Evolutionary conservation across 2,113 vertebrate genomes (phyloP).

Genomic region (Andinoacara biseriatus): DNA sequence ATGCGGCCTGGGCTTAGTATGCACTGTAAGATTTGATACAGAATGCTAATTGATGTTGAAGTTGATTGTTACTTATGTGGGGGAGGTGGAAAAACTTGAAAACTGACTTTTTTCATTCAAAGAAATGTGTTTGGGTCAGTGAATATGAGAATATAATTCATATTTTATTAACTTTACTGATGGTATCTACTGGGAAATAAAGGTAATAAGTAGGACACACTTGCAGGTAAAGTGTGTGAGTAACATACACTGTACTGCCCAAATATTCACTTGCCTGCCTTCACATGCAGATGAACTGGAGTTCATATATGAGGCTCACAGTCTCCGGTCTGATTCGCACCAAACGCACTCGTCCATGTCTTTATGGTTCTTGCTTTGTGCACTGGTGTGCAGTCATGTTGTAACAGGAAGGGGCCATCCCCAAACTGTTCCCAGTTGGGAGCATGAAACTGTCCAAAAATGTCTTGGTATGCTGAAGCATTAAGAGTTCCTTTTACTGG

Average conservation of each 20-base stretch:
- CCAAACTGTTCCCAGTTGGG: background rate
- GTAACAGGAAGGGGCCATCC: background rate
- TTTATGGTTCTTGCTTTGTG: no score
- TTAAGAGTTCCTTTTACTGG: background rate
- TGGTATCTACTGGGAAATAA: background rate
- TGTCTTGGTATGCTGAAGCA: background rate
- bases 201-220: constrained; percentile 3
- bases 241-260: no score
- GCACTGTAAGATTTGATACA: constrained; percentile 48
- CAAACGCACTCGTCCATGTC: no score
- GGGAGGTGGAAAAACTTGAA: constrained; percentile 18
- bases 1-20: constrained; percentile 4
- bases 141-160: constrained; percentile 20
- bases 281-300: no score
- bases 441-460: background rate
- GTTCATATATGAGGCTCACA: no score
- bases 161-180: constrained; percentile 18
- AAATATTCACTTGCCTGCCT: no score
- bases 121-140: constrained; percentile 27
- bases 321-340: no score
- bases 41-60: constrained; percentile 68
- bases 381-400: background rate
- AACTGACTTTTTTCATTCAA: background rate
- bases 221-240: background rate
- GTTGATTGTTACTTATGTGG: constrained; percentile 47